A percentile compares a stretch with the other conserved stretches of the same genome.
phyloP scores from a whole-genome alignment of 1,140 invertebrate genomes.

The Saccostrea echinata region DNA sequence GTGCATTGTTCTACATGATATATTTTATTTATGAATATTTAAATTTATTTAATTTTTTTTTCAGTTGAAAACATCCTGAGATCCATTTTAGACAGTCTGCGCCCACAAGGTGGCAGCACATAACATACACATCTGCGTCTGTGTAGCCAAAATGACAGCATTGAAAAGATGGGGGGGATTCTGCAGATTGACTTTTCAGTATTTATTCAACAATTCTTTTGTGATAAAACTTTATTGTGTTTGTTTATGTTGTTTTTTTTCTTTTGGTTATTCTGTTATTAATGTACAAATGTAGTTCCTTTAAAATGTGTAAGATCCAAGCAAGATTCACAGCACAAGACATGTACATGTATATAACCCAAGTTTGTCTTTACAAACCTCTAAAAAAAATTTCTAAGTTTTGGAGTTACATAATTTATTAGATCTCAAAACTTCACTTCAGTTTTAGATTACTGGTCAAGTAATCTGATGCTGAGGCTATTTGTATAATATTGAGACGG shows the following conservation, averaged over 20 bases:
- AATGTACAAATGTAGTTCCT: neutral
- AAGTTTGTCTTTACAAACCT: too few relatives aligned
- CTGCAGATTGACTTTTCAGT: constrained; percentile 18
- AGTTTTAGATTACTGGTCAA: neutral
- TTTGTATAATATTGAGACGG: neutral
- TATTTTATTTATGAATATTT: neutral
- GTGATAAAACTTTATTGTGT: constrained; percentile 18
- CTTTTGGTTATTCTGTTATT: neutral
- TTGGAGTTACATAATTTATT: neutral
- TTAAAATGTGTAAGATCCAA: neutral
- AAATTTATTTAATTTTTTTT: neutral
- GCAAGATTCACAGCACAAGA: neutral
- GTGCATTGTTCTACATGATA: neutral
- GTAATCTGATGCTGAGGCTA: neutral
- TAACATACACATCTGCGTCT: neutral
- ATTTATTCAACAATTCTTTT: constrained; percentile 24
- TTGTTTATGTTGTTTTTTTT: neutral
- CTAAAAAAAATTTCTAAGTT: neutral
- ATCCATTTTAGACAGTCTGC: constrained; percentile 10
- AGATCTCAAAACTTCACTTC: too few relatives aligned
- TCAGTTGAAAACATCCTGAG: constrained; percentile 16
- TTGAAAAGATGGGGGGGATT: neutral
- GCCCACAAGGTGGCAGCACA: neutral
- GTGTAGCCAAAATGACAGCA: neutral
- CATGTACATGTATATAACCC: too few relatives aligned